phyloP scores from a whole-genome alignment of 2,888 invertebrate genomes.

The Plusia festucae region DNA sequence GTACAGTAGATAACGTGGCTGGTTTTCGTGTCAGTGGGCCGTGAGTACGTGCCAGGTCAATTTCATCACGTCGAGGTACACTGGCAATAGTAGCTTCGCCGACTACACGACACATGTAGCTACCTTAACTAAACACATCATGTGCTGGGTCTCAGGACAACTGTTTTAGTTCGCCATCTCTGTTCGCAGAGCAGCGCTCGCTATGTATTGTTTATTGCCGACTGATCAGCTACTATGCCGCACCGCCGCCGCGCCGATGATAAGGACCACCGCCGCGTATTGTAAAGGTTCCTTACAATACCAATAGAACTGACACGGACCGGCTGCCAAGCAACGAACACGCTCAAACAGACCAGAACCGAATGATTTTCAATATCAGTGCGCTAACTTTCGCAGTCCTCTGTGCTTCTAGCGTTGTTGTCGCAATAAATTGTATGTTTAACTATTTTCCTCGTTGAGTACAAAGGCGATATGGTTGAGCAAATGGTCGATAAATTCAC shows the following conservation, averaged over 20 bases:
- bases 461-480: background rate
- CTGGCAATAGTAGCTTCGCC: background rate
- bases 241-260: background rate
- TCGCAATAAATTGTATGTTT: background rate
- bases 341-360: background rate
- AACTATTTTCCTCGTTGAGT: background rate
- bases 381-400: background rate
- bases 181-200: background rate
- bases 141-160: no score
- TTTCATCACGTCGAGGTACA: conserved; percentile 8
- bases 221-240: background rate
- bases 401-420: background rate
- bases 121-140: no score
- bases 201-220: background rate
- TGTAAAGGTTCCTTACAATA: background rate
- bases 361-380: background rate
- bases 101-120: no score
- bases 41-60: conserved; percentile 13
- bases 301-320: background rate
- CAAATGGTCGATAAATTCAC: background rate
- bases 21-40: conserved; percentile 11
- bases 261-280: background rate
- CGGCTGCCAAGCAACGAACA: background rate
- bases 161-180: background rate
- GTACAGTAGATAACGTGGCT: conserved; percentile 9